Evolutionary conservation across 2,888 invertebrate genomes (phyloP).

Genomic region (Drosophila meridiana): DNA sequence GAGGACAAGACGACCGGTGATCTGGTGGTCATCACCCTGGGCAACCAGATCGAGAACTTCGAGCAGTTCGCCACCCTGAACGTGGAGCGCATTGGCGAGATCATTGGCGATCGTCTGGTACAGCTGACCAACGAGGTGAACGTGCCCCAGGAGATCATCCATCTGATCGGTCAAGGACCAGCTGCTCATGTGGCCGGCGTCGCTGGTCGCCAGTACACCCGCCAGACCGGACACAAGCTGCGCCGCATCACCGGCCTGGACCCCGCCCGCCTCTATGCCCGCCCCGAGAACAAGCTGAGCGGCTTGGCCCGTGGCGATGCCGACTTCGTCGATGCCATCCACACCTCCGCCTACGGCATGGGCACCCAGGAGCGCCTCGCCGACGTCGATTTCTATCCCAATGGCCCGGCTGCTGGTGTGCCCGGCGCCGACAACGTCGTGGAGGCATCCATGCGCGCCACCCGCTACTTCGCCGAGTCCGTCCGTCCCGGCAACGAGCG

Average conservation of each 20-base stretch:
- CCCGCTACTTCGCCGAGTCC: slow-evolving; percentile 83
- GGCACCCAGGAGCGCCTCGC: slow-evolving; percentile 74
- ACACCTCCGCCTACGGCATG: slow-evolving; percentile 81
- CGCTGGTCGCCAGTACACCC: slow-evolving; percentile 80
- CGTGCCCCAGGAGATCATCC: slow-evolving; percentile 79
- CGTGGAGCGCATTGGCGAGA: slow-evolving; percentile 73
- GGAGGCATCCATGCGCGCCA: slow-evolving; percentile 81
- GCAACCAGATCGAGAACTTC: slow-evolving; percentile 67
- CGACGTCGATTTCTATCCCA: slow-evolving; percentile 84
- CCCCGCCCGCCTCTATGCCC: slow-evolving; percentile 74
- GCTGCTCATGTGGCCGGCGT: slow-evolving; percentile 83
- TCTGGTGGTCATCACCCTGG: slow-evolving; percentile 78
- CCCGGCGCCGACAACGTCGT: slow-evolving; percentile 82
- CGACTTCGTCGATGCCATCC: slow-evolving; percentile 83
- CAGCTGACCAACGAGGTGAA: slow-evolving; percentile 65
- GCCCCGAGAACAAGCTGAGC: slow-evolving; percentile 62
- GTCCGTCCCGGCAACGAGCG: slow-evolving; percentile 82
- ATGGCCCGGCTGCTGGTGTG: slow-evolving; percentile 73
- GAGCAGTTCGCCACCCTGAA: slow-evolving; percentile 67
- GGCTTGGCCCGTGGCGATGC: slow-evolving; percentile 83
- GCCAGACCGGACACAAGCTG: slow-evolving; percentile 78
- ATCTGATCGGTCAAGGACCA: slow-evolving; percentile 81
- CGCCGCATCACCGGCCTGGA: slow-evolving; percentile 84
- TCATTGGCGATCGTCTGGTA: slow-evolving; percentile 76
- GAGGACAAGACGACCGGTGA: slow-evolving; percentile 67